Evolutionary conservation across 2,113 vertebrate genomes (phyloP).

Genomic region (Microcebus tavaratra): DNA sequence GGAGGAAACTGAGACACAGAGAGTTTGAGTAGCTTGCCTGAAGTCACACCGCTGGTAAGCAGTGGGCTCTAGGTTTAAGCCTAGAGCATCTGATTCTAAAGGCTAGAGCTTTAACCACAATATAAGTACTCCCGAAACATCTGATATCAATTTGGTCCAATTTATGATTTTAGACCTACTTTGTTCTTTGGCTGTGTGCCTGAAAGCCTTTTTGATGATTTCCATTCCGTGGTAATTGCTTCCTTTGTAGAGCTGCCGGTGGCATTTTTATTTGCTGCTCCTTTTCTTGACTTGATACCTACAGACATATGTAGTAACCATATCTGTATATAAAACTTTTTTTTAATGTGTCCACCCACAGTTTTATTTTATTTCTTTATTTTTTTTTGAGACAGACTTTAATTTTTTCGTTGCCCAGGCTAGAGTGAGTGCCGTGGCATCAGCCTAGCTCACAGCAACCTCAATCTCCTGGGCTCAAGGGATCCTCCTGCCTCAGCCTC

Average conservation of each 20-base stretch:
- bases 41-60: neutral
- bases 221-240: neutral
- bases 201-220: slow-evolving; percentile 11
- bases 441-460: no score
- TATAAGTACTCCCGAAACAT: neutral
- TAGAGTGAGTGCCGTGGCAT: no score
- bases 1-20: neutral
- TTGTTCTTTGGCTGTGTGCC: slow-evolving; percentile 26
- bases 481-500: no score
- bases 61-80: neutral
- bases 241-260: neutral
- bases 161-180: slow-evolving; percentile 55
- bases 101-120: neutral
- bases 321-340: neutral
- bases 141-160: neutral
- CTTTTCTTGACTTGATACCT: slow-evolving; percentile 69
- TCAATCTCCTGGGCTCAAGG: no score
- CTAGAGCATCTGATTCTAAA: neutral
- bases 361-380: neutral
- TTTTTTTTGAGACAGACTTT: no score
- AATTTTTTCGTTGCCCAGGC: no score
- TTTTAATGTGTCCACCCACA: neutral
- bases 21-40: neutral
- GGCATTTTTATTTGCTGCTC: slow-evolving; percentile 43
- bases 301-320: neutral